Conservation (phyloP, 2,888 invertebrate genomes). For the Dicroscelio sp. region DNA sequence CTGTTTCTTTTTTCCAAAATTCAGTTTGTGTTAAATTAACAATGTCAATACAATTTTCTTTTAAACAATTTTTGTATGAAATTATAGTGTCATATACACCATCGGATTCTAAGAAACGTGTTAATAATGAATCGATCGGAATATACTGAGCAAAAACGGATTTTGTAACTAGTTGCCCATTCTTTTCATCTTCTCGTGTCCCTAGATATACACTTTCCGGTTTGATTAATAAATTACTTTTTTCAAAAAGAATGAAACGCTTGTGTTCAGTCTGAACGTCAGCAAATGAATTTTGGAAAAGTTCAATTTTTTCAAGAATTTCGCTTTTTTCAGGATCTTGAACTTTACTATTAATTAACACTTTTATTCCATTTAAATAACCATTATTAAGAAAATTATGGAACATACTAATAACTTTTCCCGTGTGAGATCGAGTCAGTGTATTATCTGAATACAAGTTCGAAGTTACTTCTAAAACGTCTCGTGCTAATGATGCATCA, state of each 20-base stretch:
- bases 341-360: constrained; percentile 23
- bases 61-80: not conserved
- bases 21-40: constrained; percentile 60
- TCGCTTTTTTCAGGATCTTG: constrained; percentile 1
- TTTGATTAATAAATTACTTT: constrained; percentile 47
- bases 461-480: constrained; percentile 8
- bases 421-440: constrained; percentile 15
- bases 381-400: constrained; percentile 17
- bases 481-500: not conserved
- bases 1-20: constrained; percentile 50
- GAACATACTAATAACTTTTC: constrained; percentile 35
- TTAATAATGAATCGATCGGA: not conserved
- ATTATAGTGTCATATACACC: not conserved
- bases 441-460: constrained; percentile 46
- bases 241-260: constrained; percentile 30
- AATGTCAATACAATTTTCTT: not conserved
- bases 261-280: constrained; percentile 23
- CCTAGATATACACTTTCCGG: constrained; percentile 38
- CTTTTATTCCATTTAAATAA: constrained; percentile 30
- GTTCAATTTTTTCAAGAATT: constrained; percentile 44
- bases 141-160: constrained; percentile 34
- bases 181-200: constrained; percentile 47
- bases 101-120: not conserved
- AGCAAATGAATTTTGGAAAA: constrained; percentile 27
- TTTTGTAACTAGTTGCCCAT: not conserved